These are phyloP conservation scores for Caracal caracal DNA, from an alignment of 2,113 vertebrate species.

Conservation along the genomic window DNA sequence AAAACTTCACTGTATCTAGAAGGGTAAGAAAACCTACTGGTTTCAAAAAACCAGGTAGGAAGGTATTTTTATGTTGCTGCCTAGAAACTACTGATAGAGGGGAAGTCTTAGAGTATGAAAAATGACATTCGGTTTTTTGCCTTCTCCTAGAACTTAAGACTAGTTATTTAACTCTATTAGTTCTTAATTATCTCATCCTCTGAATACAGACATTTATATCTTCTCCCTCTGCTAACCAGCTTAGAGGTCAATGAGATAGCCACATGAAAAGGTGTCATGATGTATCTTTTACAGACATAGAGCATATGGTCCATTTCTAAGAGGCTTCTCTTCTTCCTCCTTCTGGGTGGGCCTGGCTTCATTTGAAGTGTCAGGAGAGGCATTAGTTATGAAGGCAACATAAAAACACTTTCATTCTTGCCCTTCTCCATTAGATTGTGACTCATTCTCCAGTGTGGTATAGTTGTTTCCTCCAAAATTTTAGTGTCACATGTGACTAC, in stretches of 20 bases:
- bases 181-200: neutral
- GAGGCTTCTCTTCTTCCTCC: neutral
- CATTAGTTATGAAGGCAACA: constrained; percentile 12
- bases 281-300: neutral
- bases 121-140: constrained; percentile 18
- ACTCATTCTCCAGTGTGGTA: constrained; percentile 15
- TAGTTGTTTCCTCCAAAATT: neutral
- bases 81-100: neutral
- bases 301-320: neutral
- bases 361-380: neutral
- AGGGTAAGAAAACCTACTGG: neutral
- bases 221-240: neutral
- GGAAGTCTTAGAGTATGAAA: neutral
- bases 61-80: constrained; percentile 32
- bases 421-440: neutral
- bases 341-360: neutral
- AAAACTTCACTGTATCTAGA: constrained; percentile 8
- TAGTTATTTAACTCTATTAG: constrained; percentile 13
- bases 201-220: neutral
- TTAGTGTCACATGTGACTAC: neutral
- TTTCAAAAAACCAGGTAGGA: constrained; percentile 25
- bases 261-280: neutral
- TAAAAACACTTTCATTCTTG: neutral
- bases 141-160: neutral
- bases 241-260: neutral